Conservation (phyloP, 2,113 vertebrate genomes). For the Nanorana parkeri region DNA sequence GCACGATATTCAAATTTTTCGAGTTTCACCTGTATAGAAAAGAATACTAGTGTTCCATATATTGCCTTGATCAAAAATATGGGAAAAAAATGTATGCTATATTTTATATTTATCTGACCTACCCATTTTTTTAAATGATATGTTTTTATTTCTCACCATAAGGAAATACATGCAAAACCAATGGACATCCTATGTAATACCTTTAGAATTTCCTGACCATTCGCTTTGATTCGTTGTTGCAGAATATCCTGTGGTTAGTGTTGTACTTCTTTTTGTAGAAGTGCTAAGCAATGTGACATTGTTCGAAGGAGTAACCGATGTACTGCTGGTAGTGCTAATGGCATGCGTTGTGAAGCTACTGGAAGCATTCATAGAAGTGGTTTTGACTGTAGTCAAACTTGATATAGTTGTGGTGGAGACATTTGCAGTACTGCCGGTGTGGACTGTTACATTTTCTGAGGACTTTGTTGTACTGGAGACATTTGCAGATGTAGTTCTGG, state of each 20-base stretch:
- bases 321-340: background rate
- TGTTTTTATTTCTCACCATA: too few species aligned
- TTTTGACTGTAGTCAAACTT: background rate
- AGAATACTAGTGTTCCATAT: too few species aligned
- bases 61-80: too few species aligned
- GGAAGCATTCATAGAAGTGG: too few species aligned
- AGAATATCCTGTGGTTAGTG: background rate
- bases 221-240: background rate
- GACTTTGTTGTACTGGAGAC: background rate
- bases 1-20: too few species aligned
- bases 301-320: background rate
- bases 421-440: background rate
- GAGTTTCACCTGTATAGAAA: too few species aligned
- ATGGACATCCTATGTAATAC: background rate
- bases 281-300: background rate
- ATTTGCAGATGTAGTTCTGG: background rate
- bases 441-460: background rate
- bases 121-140: too few species aligned
- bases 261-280: background rate
- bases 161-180: too few species aligned
- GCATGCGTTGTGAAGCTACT: too few species aligned
- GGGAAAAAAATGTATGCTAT: too few species aligned
- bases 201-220: conserved; percentile 11
- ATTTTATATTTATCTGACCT: too few species aligned
- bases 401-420: background rate